Percentiles rank a stretch among this genome's conserved stretches.
Evolutionary conservation across 2,113 vertebrate species (phyloP).

Genomic region (Protobothrops mucrosquamatus): DNA sequence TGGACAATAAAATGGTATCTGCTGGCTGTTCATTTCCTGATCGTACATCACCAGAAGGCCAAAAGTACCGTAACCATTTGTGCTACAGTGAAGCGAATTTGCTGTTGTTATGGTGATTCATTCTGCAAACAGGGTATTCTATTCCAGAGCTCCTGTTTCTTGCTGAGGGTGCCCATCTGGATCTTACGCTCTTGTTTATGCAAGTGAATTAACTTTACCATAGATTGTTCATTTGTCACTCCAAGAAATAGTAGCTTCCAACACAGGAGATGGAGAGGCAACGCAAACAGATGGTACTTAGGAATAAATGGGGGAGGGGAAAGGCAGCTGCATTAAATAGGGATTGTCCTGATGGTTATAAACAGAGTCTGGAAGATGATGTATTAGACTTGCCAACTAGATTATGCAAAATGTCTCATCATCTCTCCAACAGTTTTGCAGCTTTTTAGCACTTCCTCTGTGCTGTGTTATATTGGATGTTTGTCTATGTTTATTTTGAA

Average conservation of each 20-base stretch:
- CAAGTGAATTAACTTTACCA: constrained; percentile 64
- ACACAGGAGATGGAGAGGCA: constrained; percentile 32
- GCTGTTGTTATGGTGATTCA: constrained; percentile 69
- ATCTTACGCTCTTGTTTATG: constrained; percentile 56
- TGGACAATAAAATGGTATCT: constrained; percentile 56
- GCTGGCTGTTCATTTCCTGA: constrained; percentile 51
- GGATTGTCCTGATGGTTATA: constrained; percentile 25
- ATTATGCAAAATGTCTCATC: neutral
- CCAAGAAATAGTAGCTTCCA: constrained; percentile 45
- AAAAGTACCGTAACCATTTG: constrained; percentile 63
- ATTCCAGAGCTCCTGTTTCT: constrained; percentile 26
- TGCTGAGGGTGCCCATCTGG: constrained; percentile 68
- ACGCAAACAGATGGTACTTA: constrained; percentile 60
- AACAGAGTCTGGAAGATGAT: constrained; percentile 41
- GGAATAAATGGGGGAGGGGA: constrained; percentile 35
- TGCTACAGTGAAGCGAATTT: constrained; percentile 63
- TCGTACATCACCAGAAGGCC: constrained; percentile 39
- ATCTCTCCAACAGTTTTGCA: neutral
- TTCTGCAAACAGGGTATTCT: constrained; percentile 41
- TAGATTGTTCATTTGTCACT: constrained; percentile 75
- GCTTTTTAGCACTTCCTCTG: constrained; percentile 18
- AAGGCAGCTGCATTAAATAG: constrained; percentile 61
- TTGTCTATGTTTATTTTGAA: neutral
- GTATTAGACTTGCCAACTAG: constrained; percentile 32
- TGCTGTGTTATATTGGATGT: neutral